These are phyloP conservation scores for Panagrolaimus sp. DNA, from an alignment of 1,140 invertebrate species.

Conservation along the genomic window DNA sequence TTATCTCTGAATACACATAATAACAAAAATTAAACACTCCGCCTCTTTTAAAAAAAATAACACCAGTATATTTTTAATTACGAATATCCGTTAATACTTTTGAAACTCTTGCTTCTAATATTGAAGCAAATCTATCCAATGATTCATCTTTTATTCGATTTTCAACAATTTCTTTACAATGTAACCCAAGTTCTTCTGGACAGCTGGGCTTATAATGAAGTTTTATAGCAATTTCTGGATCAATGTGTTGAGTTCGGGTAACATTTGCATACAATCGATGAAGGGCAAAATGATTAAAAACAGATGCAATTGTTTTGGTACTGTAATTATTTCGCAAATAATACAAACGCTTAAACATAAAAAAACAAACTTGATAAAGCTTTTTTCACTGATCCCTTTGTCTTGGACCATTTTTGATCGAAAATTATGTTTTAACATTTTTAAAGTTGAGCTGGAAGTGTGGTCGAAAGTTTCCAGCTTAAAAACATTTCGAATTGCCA, in stretches of 20 bases:
- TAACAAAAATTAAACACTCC: no score
- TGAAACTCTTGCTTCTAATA: constrained; percentile 27
- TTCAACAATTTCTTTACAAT: constrained; percentile 29
- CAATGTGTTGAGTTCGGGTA: constrained; percentile 63
- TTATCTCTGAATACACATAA: no score
- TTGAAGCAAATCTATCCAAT: constrained; percentile 30
- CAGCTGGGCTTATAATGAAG: constrained; percentile 88
- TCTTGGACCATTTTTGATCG: constrained; percentile 63
- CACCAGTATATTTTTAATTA: no score
- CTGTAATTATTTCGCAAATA: constrained; percentile 30
- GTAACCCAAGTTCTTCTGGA: constrained; percentile 60
- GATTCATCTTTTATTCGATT: constrained; percentile 30
- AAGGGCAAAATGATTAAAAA: constrained; percentile 87
- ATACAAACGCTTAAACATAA: neutral
- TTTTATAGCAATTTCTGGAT: constrained; percentile 75
- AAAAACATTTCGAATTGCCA: constrained; percentile 43
- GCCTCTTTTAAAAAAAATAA: no score
- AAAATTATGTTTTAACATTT: constrained; percentile 8
- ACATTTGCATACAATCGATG: constrained; percentile 64
- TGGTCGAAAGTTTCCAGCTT: constrained; percentile 25
- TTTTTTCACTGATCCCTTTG: constrained; percentile 68
- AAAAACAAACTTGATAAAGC: constrained; percentile 64
- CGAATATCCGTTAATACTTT: neutral
- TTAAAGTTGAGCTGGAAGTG: neutral
- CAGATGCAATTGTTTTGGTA: constrained; percentile 78